A percentile compares a stretch with the other conserved stretches of the same genome.
These are phyloP conservation scores for Forbesichthys agassizii DNA, from an alignment of 2,113 vertebrate species.

Conservation along the genomic window DNA sequence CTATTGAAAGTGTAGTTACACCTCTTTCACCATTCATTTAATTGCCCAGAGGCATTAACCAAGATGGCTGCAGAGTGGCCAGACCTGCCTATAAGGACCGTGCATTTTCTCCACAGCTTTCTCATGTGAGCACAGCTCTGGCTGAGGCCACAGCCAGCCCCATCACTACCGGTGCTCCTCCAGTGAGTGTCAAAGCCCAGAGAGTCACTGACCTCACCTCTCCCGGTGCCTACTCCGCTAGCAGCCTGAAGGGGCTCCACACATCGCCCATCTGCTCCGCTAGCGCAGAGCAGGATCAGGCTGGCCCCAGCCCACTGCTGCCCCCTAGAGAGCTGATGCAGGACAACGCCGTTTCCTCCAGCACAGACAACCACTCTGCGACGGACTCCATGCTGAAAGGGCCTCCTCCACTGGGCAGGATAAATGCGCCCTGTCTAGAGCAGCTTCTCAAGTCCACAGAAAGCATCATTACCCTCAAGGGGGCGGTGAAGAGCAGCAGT, in stretches of 20 bases:
- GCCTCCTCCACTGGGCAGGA: slow-evolving; percentile 70
- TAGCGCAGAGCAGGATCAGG: slow-evolving; percentile 61
- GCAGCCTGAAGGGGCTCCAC: slow-evolving; percentile 79
- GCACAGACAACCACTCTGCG: slow-evolving; percentile 67
- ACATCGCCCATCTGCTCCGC: slow-evolving; percentile 78
- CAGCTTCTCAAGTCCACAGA: slow-evolving; percentile 81
- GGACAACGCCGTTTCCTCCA: slow-evolving; percentile 79
- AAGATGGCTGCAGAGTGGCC: too few relatives aligned
- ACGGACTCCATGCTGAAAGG: slow-evolving; percentile 57
- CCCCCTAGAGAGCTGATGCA: slow-evolving; percentile 69
- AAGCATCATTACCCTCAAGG: slow-evolving; percentile 76
- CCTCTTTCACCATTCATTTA: too few relatives aligned
- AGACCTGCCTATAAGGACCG: background rate
- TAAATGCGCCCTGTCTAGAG: slow-evolving; percentile 80
- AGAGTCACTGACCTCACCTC: slow-evolving; percentile 69
- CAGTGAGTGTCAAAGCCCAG: slow-evolving; percentile 55
- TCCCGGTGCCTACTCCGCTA: slow-evolving; percentile 70
- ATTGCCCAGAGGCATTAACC: background rate
- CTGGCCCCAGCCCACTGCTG: slow-evolving; percentile 61
- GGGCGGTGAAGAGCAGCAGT: slow-evolving; percentile 63
- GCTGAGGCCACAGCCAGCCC: slow-evolving; percentile 38
- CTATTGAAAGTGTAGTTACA: too few relatives aligned
- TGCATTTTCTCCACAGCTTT: slow-evolving; percentile 55
- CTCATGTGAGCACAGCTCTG: slow-evolving; percentile 35
- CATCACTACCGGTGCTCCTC: slow-evolving; percentile 40